Percentiles rank a stretch among this genome's conserved stretches.
Conservation (phyloP, 2,888 invertebrate genomes). For the Aphidoletes aphidimyza region DNA sequence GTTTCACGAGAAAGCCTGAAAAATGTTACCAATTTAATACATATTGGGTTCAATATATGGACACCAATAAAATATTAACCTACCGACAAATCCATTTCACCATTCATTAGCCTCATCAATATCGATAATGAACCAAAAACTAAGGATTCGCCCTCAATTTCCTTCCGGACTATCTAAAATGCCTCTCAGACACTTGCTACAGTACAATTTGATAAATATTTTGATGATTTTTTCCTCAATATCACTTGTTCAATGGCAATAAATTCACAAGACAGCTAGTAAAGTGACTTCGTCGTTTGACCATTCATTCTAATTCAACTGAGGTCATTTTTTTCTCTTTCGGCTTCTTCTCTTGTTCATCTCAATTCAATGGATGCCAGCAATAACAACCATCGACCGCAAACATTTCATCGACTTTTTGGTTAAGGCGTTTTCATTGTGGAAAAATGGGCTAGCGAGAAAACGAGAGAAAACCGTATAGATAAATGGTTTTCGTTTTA, state of each 20-base stretch:
- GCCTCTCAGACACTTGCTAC: background rate
- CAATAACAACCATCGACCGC: background rate
- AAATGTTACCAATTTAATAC: background rate
- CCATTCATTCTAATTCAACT: constrained; percentile 52
- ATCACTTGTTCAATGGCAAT: constrained; percentile 24
- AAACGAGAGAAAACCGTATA: background rate
- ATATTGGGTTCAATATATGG: background rate
- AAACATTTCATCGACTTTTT: constrained; percentile 35
- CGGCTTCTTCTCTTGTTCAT: background rate
- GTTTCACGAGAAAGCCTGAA: background rate
- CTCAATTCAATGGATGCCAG: too few species aligned
- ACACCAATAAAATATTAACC: background rate
- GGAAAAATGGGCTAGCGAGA: background rate
- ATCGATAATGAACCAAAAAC: constrained; percentile 17
- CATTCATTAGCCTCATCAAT: constrained; percentile 49
- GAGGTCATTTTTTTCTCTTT: constrained; percentile 41
- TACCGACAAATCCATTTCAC: constrained; percentile 51
- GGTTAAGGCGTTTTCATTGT: background rate
- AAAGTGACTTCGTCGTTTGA: constrained; percentile 45
- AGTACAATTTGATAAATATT: constrained; percentile 51
- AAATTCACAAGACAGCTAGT: constrained; percentile 35
- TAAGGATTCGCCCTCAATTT: background rate
- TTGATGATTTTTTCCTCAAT: constrained; percentile 35
- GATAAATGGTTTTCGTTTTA: constrained; percentile 27
- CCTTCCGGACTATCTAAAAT: background rate